Base-by-base conservation (phyloP, 2,888 invertebrate genomes). In the Lypha dubia region DNA sequence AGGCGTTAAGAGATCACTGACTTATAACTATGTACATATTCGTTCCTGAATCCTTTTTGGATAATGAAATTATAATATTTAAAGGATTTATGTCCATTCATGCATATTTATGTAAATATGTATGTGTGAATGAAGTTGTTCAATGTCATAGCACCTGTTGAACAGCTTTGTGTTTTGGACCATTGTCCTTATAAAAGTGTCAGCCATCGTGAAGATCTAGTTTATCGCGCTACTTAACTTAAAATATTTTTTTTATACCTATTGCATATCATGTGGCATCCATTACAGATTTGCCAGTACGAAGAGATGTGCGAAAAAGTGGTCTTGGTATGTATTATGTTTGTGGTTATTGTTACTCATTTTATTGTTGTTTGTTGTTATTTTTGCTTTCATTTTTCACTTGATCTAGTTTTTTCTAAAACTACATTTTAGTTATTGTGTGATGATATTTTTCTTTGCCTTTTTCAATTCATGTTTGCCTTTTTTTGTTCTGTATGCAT, bases 351-450 rank as follows among this genome's bases (percentile, higher is more conserved):
- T 84, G 81, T 80, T 81, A 73, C 46, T 79, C 15, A 79, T 73
- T 65, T 73, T 68, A 20, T 32, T 68, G 49, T 58, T 77, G 32
- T 53, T 71, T 67, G n/a, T 70, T 76, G 17, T 60, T 70, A 60
- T 68, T 77, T 32, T 63, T 71, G 70, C 63, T 79, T 79, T 77
- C 20, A 65, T 77, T 86, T 86, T 79, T 79, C 79, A 79, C 79
- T 79, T 79, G 79, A 79, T 79, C 79, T 79, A 79, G 79, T 73
- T 79, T 65, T 63, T 67, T 53, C 32, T 79, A 51, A 53, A 49
- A 56, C 56, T 56, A 20, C 3, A 46, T 32, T 41, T 65, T 53
- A 51, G 38, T 32, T 76, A 22, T 67, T 58, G 65, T 76, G 15
- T 24, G 46, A 46, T 41, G 56, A 46, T 41, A 53, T 67, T 75